Conservation (phyloP, 2,797 vertebrate genomes). For the Microcaecilia unicolor region DNA sequence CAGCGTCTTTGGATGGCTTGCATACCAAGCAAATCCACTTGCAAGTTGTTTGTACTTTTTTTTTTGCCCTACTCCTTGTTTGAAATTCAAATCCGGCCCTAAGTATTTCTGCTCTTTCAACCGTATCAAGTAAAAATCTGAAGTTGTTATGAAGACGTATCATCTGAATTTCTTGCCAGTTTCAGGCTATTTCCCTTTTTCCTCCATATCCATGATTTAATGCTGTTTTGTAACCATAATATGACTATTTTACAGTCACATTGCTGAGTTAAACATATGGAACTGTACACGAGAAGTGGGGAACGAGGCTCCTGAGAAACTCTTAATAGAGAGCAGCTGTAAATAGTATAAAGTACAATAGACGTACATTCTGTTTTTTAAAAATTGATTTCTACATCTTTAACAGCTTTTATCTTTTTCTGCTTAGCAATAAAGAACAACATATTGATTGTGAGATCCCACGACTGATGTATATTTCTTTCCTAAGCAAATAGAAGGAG, state of each 20-base stretch:
- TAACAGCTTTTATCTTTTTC: slow-evolving; percentile 24
- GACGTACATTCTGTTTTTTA: slow-evolving; percentile 15
- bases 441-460: slow-evolving; percentile 6
- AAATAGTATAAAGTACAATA: slow-evolving; percentile 30
- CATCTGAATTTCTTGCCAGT: slow-evolving; percentile 12
- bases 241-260: slow-evolving; percentile 17
- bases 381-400: slow-evolving; percentile 25
- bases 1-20: too few species aligned
- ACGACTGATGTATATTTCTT: not conserved
- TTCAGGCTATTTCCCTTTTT: slow-evolving; percentile 22
- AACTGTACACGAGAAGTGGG: slow-evolving; percentile 17
- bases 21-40: too few species aligned
- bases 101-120: too few species aligned
- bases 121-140: not conserved
- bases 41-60: too few species aligned
- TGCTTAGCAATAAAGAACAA: not conserved
- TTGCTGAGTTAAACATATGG: slow-evolving; percentile 30
- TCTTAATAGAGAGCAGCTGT: slow-evolving; percentile 46
- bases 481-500: not conserved
- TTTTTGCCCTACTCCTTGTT: too few species aligned
- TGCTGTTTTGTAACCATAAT: slow-evolving; percentile 19
- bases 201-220: slow-evolving; percentile 37
- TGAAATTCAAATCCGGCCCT: too few species aligned
- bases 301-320: slow-evolving; percentile 42
- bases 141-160: slow-evolving; percentile 13